Evolutionary conservation across 2,797 vertebrate species (phyloP).

Genomic region (Tauraco hartlaubi): DNA sequence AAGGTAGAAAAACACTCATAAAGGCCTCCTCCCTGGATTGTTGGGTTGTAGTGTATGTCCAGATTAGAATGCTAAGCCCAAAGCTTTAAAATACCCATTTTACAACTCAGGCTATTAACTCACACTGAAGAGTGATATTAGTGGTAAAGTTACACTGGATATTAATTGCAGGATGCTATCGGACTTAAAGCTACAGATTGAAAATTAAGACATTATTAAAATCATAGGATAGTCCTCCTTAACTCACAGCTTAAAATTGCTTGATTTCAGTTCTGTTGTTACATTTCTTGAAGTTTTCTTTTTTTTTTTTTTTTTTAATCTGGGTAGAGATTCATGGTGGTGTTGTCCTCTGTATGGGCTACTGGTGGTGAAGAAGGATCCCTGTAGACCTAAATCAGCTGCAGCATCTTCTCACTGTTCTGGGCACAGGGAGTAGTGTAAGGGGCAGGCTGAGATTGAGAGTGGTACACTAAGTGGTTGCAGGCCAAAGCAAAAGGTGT

Average conservation of each 20-base stretch:
- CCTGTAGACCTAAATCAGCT: not conserved
- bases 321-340: not conserved
- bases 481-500: not conserved
- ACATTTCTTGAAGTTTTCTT: not conserved
- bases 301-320: not conserved
- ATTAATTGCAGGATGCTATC: not conserved
- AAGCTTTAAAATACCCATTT: not conserved
- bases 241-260: not conserved
- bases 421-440: no score
- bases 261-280: not conserved
- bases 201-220: not conserved
- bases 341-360: not conserved
- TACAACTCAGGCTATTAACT: not conserved
- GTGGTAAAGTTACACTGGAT: not conserved
- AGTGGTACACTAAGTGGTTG: accelerated
- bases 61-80: not conserved
- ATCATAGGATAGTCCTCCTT: not conserved
- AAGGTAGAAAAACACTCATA: not conserved
- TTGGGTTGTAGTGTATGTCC: not conserved
- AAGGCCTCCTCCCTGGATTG: not conserved
- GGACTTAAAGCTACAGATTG: not conserved
- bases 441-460: not conserved
- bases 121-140: not conserved
- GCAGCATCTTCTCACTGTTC: not conserved
- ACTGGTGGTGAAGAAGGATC: not conserved